Percentiles rank a stretch among this genome's conserved stretches.
These are phyloP conservation scores for Salvelinus namaycush DNA, from an alignment of 2,113 vertebrate genomes.

Conservation along the genomic window DNA sequence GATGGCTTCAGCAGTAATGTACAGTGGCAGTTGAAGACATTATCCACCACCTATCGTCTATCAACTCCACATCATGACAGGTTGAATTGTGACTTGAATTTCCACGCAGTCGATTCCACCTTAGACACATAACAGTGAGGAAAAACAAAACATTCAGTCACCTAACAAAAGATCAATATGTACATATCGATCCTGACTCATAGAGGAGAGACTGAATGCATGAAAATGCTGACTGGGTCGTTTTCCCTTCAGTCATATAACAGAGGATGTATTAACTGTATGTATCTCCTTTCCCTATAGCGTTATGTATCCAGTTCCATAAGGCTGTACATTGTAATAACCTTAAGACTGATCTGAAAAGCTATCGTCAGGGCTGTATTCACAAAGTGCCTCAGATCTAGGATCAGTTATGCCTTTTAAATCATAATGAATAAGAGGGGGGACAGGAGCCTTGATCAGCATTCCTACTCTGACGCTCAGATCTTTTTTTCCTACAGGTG, in stretches of 20 bases:
- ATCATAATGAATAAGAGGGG: no score
- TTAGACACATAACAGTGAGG: slow-evolving; percentile 15
- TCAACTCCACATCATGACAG: slow-evolving; percentile 34
- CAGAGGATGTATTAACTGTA: background rate
- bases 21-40: slow-evolving; percentile 39
- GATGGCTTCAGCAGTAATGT: slow-evolving; percentile 23
- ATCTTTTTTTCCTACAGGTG: slow-evolving; percentile 19
- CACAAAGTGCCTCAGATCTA: background rate
- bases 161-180: slow-evolving; percentile 38
- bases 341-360: background rate
- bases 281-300: slow-evolving; percentile 10
- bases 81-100: slow-evolving; percentile 43
- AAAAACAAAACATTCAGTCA: slow-evolving; percentile 42
- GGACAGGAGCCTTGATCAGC: no score
- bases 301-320: background rate
- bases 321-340: slow-evolving; percentile 15
- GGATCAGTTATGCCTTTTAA: no score
- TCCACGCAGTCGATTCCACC: slow-evolving; percentile 35
- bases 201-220: slow-evolving; percentile 25
- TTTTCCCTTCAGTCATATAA: slow-evolving; percentile 17
- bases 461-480: background rate
- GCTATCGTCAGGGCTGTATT: slow-evolving; percentile 4
- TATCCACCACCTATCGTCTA: slow-evolving; percentile 35
- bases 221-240: slow-evolving; percentile 4
- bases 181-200: slow-evolving; percentile 34